A percentile compares a stretch with the other conserved stretches of the same genome.
phyloP scores from a whole-genome alignment of 2,797 vertebrate genomes.

The Avahi laniger region DNA sequence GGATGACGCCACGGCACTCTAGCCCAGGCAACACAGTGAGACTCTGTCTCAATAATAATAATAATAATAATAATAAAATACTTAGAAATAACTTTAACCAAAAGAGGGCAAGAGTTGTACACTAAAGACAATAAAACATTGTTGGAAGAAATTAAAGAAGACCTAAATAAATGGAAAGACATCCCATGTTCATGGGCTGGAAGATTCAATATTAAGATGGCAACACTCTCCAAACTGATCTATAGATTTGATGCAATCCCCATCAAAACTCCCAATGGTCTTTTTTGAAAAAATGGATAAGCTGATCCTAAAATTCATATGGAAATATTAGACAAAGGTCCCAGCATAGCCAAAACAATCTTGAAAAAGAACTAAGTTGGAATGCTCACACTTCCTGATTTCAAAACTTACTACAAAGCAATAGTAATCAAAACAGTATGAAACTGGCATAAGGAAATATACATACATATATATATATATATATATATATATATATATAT shows the following conservation, averaged over 20 bases:
- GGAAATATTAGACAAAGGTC: not conserved
- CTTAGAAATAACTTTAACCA: not conserved
- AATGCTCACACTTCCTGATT: not conserved
- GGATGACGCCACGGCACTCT: too few relatives aligned
- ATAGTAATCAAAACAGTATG: not conserved
- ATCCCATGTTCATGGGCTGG: not conserved
- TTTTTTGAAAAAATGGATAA: not conserved
- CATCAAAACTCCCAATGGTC: not conserved
- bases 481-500: too few relatives aligned
- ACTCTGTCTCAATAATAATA: too few relatives aligned
- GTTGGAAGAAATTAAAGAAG: not conserved
- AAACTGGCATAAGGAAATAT: not conserved
- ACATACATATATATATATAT: too few relatives aligned
- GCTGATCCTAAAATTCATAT: not conserved
- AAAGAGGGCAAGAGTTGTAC: not conserved
- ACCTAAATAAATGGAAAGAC: not conserved
- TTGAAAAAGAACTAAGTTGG: not conserved
- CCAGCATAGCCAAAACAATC: not conserved
- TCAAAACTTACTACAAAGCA: slow-evolving; percentile 8
- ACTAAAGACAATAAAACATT: not conserved
- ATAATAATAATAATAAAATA: slow-evolving; percentile 41
- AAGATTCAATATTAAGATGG: not conserved
- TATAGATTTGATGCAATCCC: not conserved
- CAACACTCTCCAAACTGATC: not conserved
- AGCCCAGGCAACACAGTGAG: too few relatives aligned